Evolutionary conservation across 2,113 vertebrate genomes (phyloP).

Genomic region (Miniopterus natalensis): DNA sequence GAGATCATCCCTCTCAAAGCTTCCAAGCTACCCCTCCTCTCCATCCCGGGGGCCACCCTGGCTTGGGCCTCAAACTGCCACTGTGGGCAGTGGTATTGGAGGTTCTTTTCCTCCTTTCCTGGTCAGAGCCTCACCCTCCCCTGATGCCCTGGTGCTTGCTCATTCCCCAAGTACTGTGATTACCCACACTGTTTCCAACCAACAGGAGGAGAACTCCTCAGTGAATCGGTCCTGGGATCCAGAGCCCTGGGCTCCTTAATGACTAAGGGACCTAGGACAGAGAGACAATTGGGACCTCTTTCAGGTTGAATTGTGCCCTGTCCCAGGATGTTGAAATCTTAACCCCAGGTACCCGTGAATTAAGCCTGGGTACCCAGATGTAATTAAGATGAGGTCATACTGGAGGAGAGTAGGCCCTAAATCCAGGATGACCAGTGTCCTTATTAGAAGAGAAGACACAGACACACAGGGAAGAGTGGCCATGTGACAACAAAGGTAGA

Average conservation of each 20-base stretch:
- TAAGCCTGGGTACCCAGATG: not conserved
- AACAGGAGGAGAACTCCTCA: not conserved
- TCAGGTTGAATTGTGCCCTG: not conserved
- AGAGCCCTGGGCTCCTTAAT: not conserved
- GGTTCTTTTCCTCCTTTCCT: not conserved
- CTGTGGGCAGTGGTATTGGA: rapidly evolving
- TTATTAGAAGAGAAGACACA: not conserved
- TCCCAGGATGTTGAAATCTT: not conserved
- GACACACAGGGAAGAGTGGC: not conserved
- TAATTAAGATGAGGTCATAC: not conserved
- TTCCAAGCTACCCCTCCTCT: not conserved
- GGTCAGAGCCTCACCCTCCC: not conserved
- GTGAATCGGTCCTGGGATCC: not conserved
- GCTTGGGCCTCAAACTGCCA: not conserved
- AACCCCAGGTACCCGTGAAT: not conserved
- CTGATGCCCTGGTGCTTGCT: too few species aligned
- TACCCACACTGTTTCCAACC: not conserved
- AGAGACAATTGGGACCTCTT: not conserved
- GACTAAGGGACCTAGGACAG: not conserved
- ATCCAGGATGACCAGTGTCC: not conserved
- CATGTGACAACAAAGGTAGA: not conserved
- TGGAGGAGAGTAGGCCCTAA: not conserved
- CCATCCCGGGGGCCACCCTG: not conserved
- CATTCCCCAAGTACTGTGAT: not conserved
- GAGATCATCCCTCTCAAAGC: not conserved